Percentiles rank a stretch among this genome's conserved stretches.
Conservation (phyloP, 1,140 invertebrate species). For the Latrodectus geometricus region DNA sequence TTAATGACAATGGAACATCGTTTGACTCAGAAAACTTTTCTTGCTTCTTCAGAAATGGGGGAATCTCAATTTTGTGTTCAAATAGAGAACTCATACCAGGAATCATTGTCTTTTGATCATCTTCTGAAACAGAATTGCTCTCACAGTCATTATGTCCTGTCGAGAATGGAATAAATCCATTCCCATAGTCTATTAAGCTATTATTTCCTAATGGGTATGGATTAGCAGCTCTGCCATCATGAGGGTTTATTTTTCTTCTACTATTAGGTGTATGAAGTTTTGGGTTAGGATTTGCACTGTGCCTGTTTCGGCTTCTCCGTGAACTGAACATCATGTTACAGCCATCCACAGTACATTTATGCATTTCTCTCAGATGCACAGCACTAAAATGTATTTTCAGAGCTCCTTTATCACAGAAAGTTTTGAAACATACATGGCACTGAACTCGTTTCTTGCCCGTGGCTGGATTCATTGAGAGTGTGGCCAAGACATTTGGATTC, state of each 20-base stretch:
- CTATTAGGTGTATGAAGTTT: conserved; percentile 96
- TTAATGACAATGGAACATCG: conserved; percentile 36
- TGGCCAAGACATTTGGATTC: conserved; percentile 89
- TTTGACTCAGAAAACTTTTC: neutral
- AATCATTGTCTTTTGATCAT: conserved; percentile 6
- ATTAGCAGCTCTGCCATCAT: conserved; percentile 89
- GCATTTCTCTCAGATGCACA: conserved; percentile 98
- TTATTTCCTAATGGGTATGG: conserved; percentile 78
- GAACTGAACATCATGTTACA: conserved; percentile 99
- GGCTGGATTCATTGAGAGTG: conserved; percentile 89
- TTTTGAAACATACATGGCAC: conserved; percentile 98
- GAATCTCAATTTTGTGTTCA: conserved; percentile 16
- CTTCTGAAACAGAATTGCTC: conserved; percentile 34
- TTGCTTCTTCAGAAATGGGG: neutral
- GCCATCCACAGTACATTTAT: conserved; percentile 97
- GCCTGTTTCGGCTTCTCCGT: conserved; percentile 91
- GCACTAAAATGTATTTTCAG: conserved; percentile 99
- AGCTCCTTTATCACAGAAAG: conserved; percentile 99
- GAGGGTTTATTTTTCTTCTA: conserved; percentile 90
- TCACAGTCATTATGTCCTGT: conserved; percentile 34
- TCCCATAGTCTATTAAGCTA: conserved; percentile 31
- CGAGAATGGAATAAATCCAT: conserved; percentile 22
- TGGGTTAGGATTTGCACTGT: conserved; percentile 98
- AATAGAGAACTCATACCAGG: neutral
- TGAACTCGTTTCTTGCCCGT: conserved; percentile 96